phyloP scores from a whole-genome alignment of 2,888 invertebrate genomes.

The Venusia cambrica region DNA sequence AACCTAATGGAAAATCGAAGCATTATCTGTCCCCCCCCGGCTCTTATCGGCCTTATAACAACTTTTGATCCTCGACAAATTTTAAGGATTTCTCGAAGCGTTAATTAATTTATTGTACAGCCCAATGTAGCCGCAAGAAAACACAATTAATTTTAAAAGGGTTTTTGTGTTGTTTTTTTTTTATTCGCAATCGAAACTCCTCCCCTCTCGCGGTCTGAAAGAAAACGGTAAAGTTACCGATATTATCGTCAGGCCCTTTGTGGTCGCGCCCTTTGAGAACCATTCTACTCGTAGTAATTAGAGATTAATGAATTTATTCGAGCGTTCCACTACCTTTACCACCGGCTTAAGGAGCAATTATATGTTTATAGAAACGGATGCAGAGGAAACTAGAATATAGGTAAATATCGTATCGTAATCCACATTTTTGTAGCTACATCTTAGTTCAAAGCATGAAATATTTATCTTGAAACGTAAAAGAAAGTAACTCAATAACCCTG shows the following conservation, averaged over 20 bases:
- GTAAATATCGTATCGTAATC: not conserved
- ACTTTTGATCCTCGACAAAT: constrained; percentile 79
- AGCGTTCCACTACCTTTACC: constrained; percentile 28
- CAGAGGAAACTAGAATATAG: constrained; percentile 1
- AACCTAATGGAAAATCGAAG: constrained; percentile 80
- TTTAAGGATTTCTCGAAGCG: constrained; percentile 78
- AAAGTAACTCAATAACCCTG: constrained; percentile 21
- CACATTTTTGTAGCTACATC: not conserved
- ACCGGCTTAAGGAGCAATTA: constrained; percentile 20
- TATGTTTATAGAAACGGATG: constrained; percentile 21
- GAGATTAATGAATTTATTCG: constrained; percentile 65
- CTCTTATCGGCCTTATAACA: constrained; percentile 45
- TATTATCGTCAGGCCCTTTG: constrained; percentile 61
- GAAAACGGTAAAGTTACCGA: constrained; percentile 61
- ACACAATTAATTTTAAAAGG: constrained; percentile 82
- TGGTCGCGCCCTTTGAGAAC: constrained; percentile 56
- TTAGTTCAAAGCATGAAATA: constrained; percentile 3
- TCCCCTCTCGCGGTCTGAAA: constrained; percentile 37
- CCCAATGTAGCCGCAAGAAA: constrained; percentile 78
- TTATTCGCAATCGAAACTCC: constrained; percentile 55
- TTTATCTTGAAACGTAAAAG: constrained; percentile 15
- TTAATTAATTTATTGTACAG: constrained; percentile 80
- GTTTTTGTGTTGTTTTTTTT: constrained; percentile 79
- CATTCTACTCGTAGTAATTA: constrained; percentile 65
- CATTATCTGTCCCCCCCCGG: constrained; percentile 63